phyloP scores from a whole-genome alignment of 2,113 vertebrate genomes.

The Chascanopsetta lugubris region DNA sequence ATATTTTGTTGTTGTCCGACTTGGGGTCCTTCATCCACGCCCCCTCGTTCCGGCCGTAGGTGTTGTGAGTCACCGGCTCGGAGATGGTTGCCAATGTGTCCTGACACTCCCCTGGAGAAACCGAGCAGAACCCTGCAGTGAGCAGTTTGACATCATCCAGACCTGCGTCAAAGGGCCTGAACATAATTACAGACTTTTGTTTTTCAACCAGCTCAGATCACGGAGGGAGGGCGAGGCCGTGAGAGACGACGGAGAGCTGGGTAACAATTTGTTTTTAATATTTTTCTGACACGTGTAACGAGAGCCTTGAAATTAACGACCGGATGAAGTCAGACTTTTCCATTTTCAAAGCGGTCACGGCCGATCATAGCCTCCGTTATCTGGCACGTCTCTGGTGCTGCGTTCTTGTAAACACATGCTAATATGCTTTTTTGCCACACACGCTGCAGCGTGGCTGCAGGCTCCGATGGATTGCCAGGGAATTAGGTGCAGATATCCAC shows the following conservation, averaged over 20 bases:
- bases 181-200: conserved; percentile 51
- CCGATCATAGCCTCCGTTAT: background rate
- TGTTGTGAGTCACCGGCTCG: conserved; percentile 92
- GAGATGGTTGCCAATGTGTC: conserved; percentile 95
- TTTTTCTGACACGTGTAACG: background rate
- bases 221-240: conserved; percentile 14
- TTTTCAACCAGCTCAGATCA: conserved; percentile 40
- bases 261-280: conserved; percentile 2
- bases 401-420: background rate
- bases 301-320: background rate
- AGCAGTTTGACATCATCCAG: conserved; percentile 32
- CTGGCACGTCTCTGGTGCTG: background rate
- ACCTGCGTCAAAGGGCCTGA: conserved; percentile 43
- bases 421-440: background rate
- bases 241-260: background rate
- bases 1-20: conserved; percentile 88
- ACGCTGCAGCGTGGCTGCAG: background rate
- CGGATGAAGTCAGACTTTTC: background rate
- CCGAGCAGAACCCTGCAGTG: conserved; percentile 28
- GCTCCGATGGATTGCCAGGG: background rate
- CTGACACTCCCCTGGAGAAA: conserved; percentile 88
- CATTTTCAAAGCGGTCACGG: background rate
- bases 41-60: conserved; percentile 90
- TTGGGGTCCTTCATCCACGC: conserved; percentile 99
- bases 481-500: background rate